Evolutionary conservation across 2,113 vertebrate genomes (phyloP).

Genomic region (Tyrannus savana): DNA sequence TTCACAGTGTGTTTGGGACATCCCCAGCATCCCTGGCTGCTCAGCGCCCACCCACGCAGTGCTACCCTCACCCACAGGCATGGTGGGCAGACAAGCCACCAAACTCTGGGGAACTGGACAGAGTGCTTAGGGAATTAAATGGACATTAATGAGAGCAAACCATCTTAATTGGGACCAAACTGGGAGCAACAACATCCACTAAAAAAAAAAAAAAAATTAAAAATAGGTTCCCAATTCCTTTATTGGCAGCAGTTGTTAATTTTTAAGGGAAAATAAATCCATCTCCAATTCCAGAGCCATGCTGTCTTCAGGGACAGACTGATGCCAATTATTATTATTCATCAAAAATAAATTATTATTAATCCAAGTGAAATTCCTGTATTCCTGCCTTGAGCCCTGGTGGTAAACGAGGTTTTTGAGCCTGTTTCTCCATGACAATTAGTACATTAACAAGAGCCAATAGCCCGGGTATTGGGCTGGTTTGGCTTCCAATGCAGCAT

Average conservation of each 20-base stretch:
- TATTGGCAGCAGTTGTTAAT: neutral
- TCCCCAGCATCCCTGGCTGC: fast-evolving
- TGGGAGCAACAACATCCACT: neutral
- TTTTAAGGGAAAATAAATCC: neutral
- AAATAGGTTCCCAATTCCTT: neutral
- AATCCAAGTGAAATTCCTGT: neutral
- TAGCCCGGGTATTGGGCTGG: neutral
- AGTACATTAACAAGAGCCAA: fast-evolving
- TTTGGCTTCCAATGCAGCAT: neutral
- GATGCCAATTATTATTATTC: neutral
- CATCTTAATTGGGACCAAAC: neutral
- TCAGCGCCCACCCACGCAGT: fast-evolving
- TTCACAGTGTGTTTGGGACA: fast-evolving
- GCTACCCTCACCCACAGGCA: fast-evolving
- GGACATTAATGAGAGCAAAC: neutral
- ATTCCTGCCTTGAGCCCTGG: neutral
- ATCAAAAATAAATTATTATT: neutral
- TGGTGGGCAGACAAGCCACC: neutral
- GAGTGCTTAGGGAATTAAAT: neutral
- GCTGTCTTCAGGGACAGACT: neutral
- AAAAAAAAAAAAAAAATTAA: neutral
- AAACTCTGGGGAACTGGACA: too few species aligned
- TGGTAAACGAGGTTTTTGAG: neutral
- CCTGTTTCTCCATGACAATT: neutral
- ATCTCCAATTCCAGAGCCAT: neutral